These are phyloP conservation scores for Clarias macrocephalus DNA, from an alignment of 2,113 vertebrate genomes.

Conservation along the genomic window DNA sequence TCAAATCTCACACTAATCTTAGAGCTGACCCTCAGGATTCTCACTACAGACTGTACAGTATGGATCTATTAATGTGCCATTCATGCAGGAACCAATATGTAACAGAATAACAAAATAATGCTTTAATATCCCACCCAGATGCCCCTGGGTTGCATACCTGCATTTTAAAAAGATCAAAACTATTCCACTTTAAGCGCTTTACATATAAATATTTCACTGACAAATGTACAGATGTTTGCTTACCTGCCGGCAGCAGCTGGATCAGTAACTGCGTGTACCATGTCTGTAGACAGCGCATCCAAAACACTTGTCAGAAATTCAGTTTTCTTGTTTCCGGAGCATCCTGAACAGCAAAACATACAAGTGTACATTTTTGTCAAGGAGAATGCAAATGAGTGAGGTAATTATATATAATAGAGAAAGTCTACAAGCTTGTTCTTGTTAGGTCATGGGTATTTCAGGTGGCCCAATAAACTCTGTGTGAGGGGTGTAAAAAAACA, in stretches of 20 bases:
- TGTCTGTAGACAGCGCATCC: conserved; percentile 93
- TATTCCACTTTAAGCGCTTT: background rate
- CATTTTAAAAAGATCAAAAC: background rate
- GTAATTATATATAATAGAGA: background rate
- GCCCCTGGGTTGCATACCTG: background rate
- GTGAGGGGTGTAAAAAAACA: conserved; percentile 58
- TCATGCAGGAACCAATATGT: background rate
- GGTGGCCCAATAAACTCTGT: conserved; percentile 65
- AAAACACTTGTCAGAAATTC: conserved; percentile 96
- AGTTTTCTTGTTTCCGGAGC: conserved; percentile 91
- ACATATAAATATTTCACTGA: background rate
- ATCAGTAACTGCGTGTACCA: conserved; percentile 94
- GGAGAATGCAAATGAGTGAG: background rate
- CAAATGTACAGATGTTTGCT: conserved; percentile 24
- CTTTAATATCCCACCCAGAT: background rate
- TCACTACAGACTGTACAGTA: background rate
- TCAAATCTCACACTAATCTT: background rate
- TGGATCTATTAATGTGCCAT: background rate
- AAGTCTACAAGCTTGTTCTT: background rate
- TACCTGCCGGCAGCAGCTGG: conserved; percentile 86
- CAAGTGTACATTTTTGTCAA: background rate
- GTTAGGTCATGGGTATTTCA: conserved; percentile 50
- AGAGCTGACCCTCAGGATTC: too few species aligned
- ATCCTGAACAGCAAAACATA: conserved; percentile 75
- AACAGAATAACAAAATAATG: background rate